phyloP scores from a whole-genome alignment of 2,113 vertebrate genomes.

The Seriola rivoliana region DNA sequence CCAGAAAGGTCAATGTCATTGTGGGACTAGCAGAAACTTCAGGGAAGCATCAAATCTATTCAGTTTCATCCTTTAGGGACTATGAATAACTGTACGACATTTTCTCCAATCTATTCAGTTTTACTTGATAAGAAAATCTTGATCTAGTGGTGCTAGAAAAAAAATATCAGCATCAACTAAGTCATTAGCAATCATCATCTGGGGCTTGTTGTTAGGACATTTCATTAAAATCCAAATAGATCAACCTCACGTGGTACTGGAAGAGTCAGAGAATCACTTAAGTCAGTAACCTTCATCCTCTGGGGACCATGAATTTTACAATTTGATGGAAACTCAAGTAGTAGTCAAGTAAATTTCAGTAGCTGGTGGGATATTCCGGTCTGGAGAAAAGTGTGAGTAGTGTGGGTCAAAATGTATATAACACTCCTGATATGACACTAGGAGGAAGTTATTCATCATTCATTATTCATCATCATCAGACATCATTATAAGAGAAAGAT shows the following conservation, averaged over 20 bases:
- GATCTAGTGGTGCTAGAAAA: neutral
- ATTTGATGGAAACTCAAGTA: neutral
- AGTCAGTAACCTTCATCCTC: neutral
- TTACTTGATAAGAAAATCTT: neutral
- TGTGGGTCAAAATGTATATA: neutral
- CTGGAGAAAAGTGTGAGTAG: neutral
- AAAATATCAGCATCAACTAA: too few species aligned
- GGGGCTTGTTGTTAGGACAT: neutral
- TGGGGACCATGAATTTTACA: neutral
- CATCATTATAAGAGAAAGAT: neutral
- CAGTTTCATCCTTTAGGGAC: neutral
- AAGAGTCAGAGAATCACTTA: neutral
- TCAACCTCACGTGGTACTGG: too few species aligned
- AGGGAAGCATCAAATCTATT: neutral
- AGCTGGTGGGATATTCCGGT: neutral
- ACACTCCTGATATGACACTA: neutral
- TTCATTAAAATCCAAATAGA: neutral
- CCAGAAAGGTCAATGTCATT: neutral
- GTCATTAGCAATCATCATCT: neutral
- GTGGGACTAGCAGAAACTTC: neutral
- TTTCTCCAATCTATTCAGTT: neutral
- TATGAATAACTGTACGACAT: neutral
- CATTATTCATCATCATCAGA: neutral
- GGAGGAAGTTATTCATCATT: neutral
- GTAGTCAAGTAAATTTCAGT: neutral